Percentiles rank a stretch among this genome's conserved stretches.
Conservation (phyloP, 2,888 invertebrate species). For the Tiliacea aurago region DNA sequence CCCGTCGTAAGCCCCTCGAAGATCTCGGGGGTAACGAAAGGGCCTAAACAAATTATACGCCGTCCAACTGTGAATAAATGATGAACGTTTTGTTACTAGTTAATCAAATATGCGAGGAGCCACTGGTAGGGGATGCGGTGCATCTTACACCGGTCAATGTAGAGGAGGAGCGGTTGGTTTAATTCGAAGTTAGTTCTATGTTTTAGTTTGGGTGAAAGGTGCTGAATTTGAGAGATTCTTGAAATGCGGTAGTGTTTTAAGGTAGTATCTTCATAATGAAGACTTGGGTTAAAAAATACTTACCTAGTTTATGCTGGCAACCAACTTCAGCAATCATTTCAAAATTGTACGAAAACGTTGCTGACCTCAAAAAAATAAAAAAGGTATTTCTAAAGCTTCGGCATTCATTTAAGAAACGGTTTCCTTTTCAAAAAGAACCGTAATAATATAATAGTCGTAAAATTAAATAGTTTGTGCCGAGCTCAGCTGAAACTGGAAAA, state of each 20-base stretch:
- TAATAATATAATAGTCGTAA: conserved; percentile 45
- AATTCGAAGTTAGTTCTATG: conserved; percentile 27
- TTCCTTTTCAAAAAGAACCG: conserved; percentile 22
- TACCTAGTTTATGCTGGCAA: not conserved
- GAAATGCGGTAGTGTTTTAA: conserved; percentile 6
- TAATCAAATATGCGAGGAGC: conserved; percentile 67
- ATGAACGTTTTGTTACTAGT: conserved; percentile 66
- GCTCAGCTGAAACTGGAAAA: conserved; percentile 52
- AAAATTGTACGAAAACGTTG: not conserved
- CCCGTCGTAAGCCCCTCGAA: conserved; percentile 51
- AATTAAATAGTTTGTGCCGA: conserved; percentile 52
- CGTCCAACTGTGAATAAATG: conserved; percentile 68
- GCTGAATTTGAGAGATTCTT: conserved; percentile 5
- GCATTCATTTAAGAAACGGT: conserved; percentile 33
- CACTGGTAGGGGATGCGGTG: conserved; percentile 59
- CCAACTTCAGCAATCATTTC: not conserved
- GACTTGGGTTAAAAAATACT: not conserved
- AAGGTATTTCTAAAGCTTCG: conserved; percentile 6
- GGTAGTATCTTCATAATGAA: not conserved
- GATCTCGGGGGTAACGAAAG: conserved; percentile 60
- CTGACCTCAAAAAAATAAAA: not conserved
- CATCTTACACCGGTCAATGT: conserved; percentile 42
- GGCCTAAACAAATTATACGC: conserved; percentile 70
- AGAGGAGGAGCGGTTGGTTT: conserved; percentile 5
- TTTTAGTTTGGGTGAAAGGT: conserved; percentile 1